phyloP scores from a whole-genome alignment of 2,113 vertebrate genomes.

The Corythaeola cristata region DNA sequence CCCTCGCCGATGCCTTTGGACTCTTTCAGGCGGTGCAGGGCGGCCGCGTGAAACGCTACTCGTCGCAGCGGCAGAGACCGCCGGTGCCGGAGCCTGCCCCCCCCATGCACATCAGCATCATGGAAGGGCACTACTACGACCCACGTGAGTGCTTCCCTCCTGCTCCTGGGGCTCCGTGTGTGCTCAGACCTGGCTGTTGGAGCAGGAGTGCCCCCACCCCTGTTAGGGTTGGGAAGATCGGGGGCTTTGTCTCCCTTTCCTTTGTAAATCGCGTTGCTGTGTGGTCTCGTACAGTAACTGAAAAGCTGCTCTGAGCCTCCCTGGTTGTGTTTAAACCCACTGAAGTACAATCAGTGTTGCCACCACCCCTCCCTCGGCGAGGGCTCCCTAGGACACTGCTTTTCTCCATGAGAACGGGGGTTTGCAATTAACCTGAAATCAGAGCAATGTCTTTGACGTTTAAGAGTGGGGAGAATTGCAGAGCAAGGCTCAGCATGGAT shows the following conservation, averaged over 20 bases:
- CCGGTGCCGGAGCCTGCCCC: constrained; percentile 86
- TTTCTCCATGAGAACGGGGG: rapidly evolving
- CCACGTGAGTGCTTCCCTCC: constrained; percentile 81
- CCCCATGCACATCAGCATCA: constrained; percentile 93
- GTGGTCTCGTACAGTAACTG: rapidly evolving
- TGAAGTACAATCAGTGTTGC: background rate
- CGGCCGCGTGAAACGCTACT: constrained; percentile 93
- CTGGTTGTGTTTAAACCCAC: background rate
- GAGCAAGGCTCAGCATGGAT: background rate
- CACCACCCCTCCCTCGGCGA: background rate
- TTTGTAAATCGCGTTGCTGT: background rate
- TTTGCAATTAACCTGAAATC: background rate
- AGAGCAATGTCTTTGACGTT: background rate
- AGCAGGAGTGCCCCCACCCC: rapidly evolving
- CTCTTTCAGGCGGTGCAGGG: constrained; percentile 78
- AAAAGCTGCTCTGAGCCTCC: background rate
- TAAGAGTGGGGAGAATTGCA: background rate
- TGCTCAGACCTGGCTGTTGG: background rate
- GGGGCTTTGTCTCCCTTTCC: background rate
- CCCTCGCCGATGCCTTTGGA: background rate
- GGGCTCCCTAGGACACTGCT: background rate
- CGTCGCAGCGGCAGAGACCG: constrained; percentile 90
- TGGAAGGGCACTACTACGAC: constrained; percentile 97
- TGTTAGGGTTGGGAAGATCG: rapidly evolving
- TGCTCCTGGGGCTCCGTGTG: rapidly evolving